Percentiles rank a stretch among this genome's conserved stretches.
These are phyloP conservation scores for Genyomyrus donnyi DNA, from an alignment of 2,113 vertebrate genomes.

Conservation along the genomic window DNA sequence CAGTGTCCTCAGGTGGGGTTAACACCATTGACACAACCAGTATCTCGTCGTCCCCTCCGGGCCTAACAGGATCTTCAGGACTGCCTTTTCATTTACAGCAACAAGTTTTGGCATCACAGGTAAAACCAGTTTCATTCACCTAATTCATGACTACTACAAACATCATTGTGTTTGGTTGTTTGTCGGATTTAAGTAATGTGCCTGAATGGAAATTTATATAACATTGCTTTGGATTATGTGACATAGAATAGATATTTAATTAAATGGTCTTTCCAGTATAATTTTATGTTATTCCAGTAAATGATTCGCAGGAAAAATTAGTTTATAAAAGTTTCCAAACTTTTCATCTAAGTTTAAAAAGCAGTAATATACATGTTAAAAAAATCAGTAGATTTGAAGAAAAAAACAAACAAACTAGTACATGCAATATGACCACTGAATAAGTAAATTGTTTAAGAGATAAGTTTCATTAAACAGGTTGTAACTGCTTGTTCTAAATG, in stretches of 20 bases:
- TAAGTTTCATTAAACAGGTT: neutral
- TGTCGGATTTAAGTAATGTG: neutral
- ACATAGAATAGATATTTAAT: neutral
- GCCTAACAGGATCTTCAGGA: constrained; percentile 71
- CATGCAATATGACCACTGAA: neutral
- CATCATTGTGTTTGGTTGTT: neutral
- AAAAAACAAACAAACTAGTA: neutral
- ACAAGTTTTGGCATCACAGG: constrained; percentile 93
- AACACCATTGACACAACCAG: constrained; percentile 75
- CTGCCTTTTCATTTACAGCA: constrained; percentile 95
- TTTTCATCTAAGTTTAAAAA: neutral
- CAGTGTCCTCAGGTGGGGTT: constrained; percentile 79
- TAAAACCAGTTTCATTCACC: constrained; percentile 53
- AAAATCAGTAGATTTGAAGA: neutral
- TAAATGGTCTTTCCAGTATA: neutral
- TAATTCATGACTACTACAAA: neutral
- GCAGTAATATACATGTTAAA: neutral
- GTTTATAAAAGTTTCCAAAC: neutral
- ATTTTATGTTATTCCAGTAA: neutral
- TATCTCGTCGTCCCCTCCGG: constrained; percentile 78
- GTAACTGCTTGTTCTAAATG: neutral
- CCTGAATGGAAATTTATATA: neutral
- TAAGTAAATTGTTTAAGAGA: neutral
- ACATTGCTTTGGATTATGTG: neutral
- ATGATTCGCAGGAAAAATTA: neutral